Percentiles rank a stretch among this genome's conserved stretches.
Evolutionary conservation across 2,113 vertebrate genomes (phyloP).

Genomic region (Gorsachius goisagi): DNA sequence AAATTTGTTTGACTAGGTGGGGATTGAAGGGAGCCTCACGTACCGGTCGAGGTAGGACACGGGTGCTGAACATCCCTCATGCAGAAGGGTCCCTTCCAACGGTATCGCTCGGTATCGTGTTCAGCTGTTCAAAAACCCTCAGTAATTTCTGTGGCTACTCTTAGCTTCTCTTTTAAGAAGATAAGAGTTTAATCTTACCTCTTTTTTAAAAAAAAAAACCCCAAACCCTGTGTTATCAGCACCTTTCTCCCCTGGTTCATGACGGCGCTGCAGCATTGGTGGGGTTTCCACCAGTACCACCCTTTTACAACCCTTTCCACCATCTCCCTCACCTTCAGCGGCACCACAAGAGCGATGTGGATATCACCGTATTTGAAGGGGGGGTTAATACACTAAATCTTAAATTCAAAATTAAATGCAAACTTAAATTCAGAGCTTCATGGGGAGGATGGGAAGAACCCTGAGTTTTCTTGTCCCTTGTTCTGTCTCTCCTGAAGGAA

Average conservation of each 20-base stretch:
- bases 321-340: neutral
- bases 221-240: neutral
- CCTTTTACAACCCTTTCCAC: neutral
- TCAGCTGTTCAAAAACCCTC: neutral
- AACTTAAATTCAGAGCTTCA: neutral
- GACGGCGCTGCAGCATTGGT: no score
- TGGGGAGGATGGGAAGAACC: neutral
- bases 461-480: neutral
- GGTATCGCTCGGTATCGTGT: no score
- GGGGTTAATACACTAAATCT: no score
- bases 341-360: neutral
- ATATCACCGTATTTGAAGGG: neutral
- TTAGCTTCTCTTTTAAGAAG: neutral
- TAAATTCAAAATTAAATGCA: no score
- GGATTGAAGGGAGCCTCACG: neutral
- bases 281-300: neutral
- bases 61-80: rapidly evolving
- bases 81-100: neutral
- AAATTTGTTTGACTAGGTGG: no score
- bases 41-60: rapidly evolving
- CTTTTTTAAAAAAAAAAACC: no score
- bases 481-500: neutral
- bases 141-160: neutral
- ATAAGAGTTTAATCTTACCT: neutral
- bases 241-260: no score